Percentiles rank a stretch among this genome's conserved stretches.
phyloP scores from a whole-genome alignment of 2,797 vertebrate genomes.

The Echiichthys vipera region DNA sequence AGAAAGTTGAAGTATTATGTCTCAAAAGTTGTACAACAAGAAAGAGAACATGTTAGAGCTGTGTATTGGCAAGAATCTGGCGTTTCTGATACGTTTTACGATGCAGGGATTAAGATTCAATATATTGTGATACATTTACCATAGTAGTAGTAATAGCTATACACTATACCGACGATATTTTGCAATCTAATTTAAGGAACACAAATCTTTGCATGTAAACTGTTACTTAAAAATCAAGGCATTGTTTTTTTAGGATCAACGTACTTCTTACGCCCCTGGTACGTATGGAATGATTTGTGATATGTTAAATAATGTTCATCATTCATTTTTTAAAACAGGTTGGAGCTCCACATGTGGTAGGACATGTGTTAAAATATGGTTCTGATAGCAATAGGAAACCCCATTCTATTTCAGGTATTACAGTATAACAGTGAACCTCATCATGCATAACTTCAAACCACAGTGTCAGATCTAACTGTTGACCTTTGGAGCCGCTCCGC shows the following conservation, averaged over 20 bases:
- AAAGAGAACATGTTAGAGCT: no score
- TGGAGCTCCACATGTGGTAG: slow-evolving; percentile 2
- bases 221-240: no score
- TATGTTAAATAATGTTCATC: background rate
- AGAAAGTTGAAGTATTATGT: slow-evolving; percentile 24
- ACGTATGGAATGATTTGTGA: background rate
- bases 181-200: no score
- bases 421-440: slow-evolving; percentile 22
- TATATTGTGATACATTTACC: no score
- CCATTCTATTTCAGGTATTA: slow-evolving; percentile 24
- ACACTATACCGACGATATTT: no score
- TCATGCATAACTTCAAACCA: slow-evolving; percentile 53
- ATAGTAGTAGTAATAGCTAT: no score
- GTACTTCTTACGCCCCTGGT: no score
- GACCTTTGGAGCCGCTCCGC: slow-evolving; percentile 67
- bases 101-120: no score
- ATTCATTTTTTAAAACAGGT: background rate
- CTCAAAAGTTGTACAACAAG: slow-evolving; percentile 28
- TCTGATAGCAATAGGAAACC: slow-evolving; percentile 20
- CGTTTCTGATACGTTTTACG: no score
- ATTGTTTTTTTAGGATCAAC: no score
- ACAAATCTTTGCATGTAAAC: no score
- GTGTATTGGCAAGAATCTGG: no score
- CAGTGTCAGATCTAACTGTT: slow-evolving; percentile 58
- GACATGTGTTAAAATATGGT: slow-evolving; percentile 10